Evolutionary conservation across 2,888 invertebrate genomes (phyloP).

Genomic region (Serrognathus titanus): DNA sequence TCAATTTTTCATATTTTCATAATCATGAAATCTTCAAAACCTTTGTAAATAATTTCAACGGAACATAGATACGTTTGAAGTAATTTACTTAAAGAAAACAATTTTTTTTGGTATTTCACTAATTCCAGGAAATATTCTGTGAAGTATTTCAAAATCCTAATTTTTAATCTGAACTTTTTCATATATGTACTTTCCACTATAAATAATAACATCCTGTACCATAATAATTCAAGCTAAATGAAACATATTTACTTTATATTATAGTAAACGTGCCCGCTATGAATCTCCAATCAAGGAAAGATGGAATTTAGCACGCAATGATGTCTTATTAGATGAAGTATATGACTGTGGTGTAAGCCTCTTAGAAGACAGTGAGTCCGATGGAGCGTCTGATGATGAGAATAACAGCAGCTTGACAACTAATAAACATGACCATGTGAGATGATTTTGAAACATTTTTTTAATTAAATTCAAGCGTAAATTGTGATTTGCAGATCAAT

Average conservation of each 20-base stretch:
- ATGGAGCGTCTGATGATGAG: slow-evolving; percentile 20
- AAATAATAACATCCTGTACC: no score
- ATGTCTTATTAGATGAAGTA: slow-evolving; percentile 51
- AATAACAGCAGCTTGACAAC: not conserved
- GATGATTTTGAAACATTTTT: no score
- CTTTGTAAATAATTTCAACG: no score
- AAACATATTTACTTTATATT: slow-evolving; percentile 12
- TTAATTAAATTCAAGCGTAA: not conserved
- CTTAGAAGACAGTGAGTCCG: slow-evolving; percentile 47
- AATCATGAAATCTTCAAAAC: no score
- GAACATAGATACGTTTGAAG: no score
- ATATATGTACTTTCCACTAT: no score
- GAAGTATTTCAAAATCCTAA: no score
- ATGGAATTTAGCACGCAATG: slow-evolving; percentile 40
- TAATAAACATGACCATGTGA: not conserved
- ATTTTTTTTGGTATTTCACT: no score
- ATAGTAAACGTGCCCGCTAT: slow-evolving; percentile 43
- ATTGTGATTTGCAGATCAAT: slow-evolving; percentile 32
- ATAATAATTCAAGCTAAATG: not conserved
- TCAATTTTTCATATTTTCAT: no score
- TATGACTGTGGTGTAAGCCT: slow-evolving; percentile 62
- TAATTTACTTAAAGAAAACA: no score
- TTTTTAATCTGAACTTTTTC: no score
- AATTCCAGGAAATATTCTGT: no score
- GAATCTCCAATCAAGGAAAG: slow-evolving; percentile 30